Conservation (phyloP, 1,140 invertebrate species). For the Zaprionus kolodkinae region DNA sequence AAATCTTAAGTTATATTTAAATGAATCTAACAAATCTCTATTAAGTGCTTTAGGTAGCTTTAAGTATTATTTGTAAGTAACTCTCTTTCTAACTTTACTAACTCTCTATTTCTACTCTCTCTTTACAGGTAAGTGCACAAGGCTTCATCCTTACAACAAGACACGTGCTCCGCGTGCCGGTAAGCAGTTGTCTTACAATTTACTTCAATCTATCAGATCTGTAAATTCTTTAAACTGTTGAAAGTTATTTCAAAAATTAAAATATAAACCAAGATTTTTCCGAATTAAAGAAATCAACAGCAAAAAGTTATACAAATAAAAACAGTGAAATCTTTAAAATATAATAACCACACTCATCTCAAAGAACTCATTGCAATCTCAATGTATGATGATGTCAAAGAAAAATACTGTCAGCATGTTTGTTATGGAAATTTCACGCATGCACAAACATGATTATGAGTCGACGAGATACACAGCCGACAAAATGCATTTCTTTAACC, state of each 20-base stretch:
- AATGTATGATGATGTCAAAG: conserved; percentile 21
- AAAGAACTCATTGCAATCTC: conserved; percentile 29
- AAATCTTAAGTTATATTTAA: background rate
- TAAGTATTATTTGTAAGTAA: background rate
- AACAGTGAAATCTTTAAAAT: background rate
- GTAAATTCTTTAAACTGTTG: conserved; percentile 9
- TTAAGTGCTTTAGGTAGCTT: background rate
- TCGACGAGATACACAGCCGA: background rate
- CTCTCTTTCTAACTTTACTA: background rate
- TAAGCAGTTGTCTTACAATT: conserved; percentile 63
- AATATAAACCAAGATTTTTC: background rate
- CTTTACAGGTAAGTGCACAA: conserved; percentile 68
- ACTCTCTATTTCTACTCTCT: conserved; percentile 24
- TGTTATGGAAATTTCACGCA: conserved; percentile 45
- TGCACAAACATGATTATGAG: conserved; percentile 30
- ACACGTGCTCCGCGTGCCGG: conserved; percentile 68
- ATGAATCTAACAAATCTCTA: background rate
- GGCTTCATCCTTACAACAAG: conserved; percentile 61
- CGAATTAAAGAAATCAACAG: too few species aligned
- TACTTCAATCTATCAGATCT: conserved; percentile 14
- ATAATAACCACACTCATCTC: background rate
- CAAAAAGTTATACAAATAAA: background rate
- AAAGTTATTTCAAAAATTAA: conserved; percentile 11
- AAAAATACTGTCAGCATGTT: background rate
- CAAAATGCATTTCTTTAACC: conserved; percentile 39